phyloP scores from a whole-genome alignment of 1,140 invertebrate species.

The Forficula auricularia region DNA sequence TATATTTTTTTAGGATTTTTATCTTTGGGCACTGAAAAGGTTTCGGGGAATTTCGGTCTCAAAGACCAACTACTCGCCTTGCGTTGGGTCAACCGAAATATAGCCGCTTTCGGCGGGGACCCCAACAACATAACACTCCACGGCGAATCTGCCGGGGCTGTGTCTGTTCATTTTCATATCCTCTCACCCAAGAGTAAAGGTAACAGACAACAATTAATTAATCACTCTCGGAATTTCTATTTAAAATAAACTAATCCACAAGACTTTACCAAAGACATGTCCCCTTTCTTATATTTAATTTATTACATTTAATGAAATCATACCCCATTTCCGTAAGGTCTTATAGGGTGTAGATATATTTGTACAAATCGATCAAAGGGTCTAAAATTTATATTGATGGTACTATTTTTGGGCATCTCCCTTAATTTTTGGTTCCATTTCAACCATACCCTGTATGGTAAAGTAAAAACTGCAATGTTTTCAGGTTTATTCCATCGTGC shows the following conservation, averaged over 20 bases:
- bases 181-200: slow-evolving; percentile 35
- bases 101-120: slow-evolving; percentile 37
- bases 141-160: slow-evolving; percentile 37
- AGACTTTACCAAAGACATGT: too few relatives aligned
- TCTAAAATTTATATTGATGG: too few relatives aligned
- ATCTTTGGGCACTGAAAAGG: slow-evolving; percentile 23
- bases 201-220: slow-evolving; percentile 26
- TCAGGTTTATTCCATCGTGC: slow-evolving; percentile 24
- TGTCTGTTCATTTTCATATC: slow-evolving; percentile 30
- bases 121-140: slow-evolving; percentile 21
- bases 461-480: too few relatives aligned
- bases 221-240: slow-evolving; percentile 15
- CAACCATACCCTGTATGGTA: too few relatives aligned
- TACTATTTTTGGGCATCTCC: too few relatives aligned
- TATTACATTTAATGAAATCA: too few relatives aligned
- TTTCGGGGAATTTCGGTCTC: slow-evolving; percentile 40
- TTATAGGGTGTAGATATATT: too few relatives aligned
- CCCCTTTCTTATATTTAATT: too few relatives aligned
- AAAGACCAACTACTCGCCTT: slow-evolving; percentile 40
- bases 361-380: too few relatives aligned
- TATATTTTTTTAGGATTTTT: slow-evolving; percentile 21
- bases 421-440: too few relatives aligned
- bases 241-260: too few relatives aligned
- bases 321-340: too few relatives aligned
- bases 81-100: slow-evolving; percentile 41